Evolutionary conservation across 2,797 vertebrate species (phyloP), one percentile per base, ranked within the genome.

Genomic region (Siniperca obscura): DNA sequence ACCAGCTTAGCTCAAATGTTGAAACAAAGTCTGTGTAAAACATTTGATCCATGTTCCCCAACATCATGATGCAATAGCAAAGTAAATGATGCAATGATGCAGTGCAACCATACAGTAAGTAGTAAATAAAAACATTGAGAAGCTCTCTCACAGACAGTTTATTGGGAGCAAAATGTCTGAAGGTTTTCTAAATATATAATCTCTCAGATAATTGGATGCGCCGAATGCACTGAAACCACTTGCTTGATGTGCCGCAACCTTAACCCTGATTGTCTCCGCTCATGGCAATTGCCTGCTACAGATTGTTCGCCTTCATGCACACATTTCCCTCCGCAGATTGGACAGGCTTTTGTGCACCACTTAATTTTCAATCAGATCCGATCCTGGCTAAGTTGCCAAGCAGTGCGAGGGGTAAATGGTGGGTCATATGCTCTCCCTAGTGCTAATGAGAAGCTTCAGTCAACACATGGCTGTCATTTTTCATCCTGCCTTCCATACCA

Each of bases 351-450:
- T 89, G 85, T 90, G 90, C 90, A 75, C 86, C 88, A 89, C 88
- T 91, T 93, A 91, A 93, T 93, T 93, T 94, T 87, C 92, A 95
- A 94, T 95, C 92, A 91, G 82, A 93, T 89, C 77, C 77, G 68
- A 94, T 94, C 87, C 88, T 70, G 61, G 80, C 84, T 86, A 83
- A 85, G 81, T 90, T 86, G 75, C 80, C 74, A 70, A 81, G 85
- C 76, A 48, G 85, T 52, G 79, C 7, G 60, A 76, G 85, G 84
- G 79, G 78, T 81, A 85, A 89, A 84, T 84, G 74, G 68, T 44
- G 81, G 91, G 90, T 92, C 90, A 88, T 70, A 64, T 78, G 75
- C 79, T 90, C 82, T 90, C 86, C 69, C 70, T 56, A 65, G 86
- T 74, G 70, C 86, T 93, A 94, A 93, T 93, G 90, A 95, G 90